Evolutionary conservation across 2,888 invertebrate genomes (phyloP).

Genomic region (Salticus scenicus): DNA sequence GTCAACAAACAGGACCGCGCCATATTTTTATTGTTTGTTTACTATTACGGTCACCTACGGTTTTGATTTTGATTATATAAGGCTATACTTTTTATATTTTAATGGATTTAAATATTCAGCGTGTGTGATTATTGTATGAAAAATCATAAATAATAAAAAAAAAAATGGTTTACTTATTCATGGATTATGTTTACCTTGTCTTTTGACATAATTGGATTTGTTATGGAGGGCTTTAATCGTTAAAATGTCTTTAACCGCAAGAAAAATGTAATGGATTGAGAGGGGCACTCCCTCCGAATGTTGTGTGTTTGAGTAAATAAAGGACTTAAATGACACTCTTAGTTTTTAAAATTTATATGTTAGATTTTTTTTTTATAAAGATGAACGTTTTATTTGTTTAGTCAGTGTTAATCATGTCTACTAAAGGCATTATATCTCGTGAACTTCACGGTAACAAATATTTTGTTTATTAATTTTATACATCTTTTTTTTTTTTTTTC

Average conservation of each 20-base stretch:
- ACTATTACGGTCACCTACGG: too few species aligned
- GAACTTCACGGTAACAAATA: slow-evolving; percentile 65
- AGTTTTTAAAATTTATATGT: slow-evolving; percentile 23
- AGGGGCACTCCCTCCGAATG: slow-evolving; percentile 67
- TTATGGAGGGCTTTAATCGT: not conserved
- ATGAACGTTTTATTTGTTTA: slow-evolving; percentile 32
- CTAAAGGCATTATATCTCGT: slow-evolving; percentile 64
- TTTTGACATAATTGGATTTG: too few species aligned
- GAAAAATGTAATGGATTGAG: slow-evolving; percentile 53
- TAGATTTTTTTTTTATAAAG: slow-evolving; percentile 51
- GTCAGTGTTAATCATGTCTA: slow-evolving; percentile 34
- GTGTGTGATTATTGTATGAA: not conserved
- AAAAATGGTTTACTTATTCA: too few species aligned
- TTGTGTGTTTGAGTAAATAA: slow-evolving; percentile 65
- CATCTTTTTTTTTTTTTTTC: too few species aligned
- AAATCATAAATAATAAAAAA: too few species aligned
- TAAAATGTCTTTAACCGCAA: slow-evolving; percentile 49
- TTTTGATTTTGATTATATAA: too few species aligned
- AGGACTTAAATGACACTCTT: slow-evolving; percentile 35
- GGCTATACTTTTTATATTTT: too few species aligned
- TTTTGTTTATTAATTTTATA: not conserved
- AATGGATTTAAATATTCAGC: not conserved
- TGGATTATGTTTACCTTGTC: too few species aligned
- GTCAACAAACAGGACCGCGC: slow-evolving; percentile 26
- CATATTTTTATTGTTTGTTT: not conserved